Base-by-base conservation (phyloP, 2,888 invertebrate species). In the Drosophila bunnanda region DNA sequence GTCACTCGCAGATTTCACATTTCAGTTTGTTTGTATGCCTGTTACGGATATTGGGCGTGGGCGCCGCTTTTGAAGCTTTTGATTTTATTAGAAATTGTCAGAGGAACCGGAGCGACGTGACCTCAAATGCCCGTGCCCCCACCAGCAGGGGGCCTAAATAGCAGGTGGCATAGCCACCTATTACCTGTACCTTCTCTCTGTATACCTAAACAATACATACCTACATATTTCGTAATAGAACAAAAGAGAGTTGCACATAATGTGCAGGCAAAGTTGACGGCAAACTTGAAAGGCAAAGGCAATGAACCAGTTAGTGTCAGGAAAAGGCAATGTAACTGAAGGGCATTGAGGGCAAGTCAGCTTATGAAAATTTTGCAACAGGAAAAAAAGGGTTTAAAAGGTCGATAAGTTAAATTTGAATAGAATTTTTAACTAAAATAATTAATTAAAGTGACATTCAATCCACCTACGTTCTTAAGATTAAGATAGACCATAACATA, bases 11-110 rank as follows among this genome's bases (percentile, higher is more conserved):
- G 55, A 56, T 46, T 54, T 66, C 54, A 30, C 30, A 32, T 53
- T 57, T 36, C 48, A 57, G 56, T 70, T 83, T 72, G 80, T 70
- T 79, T 73, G 55, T 67, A 56, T 54, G 77, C 48, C 64, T 41
- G 39, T 72, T 73, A 78, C 80, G 69, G 65, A 77, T 87, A 82
- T 82, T 75, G 88, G 50, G 64, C 64, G 71, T 58, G 71, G 71
- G 60, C 70, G 68, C 52, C 70, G 68, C 52, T 67, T 66, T 74
- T 56, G 73, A 81, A 76, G 76, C 80, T 86, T 84, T 88, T 88
- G 84, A 86, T 88, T 84, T 82, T 88, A 83, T 86, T 88, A 79
- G 77, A 83, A 78, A 85, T 85, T 88, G 85, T 77, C 79, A 74
- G 76, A 61, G 61, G 53, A 56, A 58, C 64, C 74, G 65, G 76